phyloP scores from a whole-genome alignment of 2,113 vertebrate species.

The Crocuta crocuta region DNA sequence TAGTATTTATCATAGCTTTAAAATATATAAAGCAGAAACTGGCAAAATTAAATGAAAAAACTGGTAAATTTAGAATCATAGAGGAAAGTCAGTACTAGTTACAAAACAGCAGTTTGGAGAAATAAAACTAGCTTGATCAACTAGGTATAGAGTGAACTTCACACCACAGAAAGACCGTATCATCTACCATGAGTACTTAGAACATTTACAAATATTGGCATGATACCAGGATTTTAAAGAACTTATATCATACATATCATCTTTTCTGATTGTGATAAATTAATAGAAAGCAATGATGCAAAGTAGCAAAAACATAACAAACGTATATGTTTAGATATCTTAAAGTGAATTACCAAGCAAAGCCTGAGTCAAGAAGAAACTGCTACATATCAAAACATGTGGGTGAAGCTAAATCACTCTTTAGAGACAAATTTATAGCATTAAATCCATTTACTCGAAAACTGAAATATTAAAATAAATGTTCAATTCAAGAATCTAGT shows the following conservation, averaged over 20 bases:
- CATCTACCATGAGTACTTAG: neutral
- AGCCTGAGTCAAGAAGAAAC: conserved; percentile 26
- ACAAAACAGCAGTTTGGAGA: conserved; percentile 20
- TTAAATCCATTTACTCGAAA: conserved; percentile 21
- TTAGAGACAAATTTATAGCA: neutral
- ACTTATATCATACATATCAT: neutral
- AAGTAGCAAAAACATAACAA: neutral
- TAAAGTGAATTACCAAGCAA: conserved; percentile 35
- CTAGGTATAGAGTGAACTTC: neutral
- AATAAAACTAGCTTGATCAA: conserved; percentile 18
- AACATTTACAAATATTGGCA: conserved; percentile 30
- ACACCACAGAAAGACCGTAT: conserved; percentile 4
- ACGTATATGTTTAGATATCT: neutral
- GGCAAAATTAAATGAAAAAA: neutral
- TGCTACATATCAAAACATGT: conserved; percentile 11
- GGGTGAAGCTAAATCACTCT: neutral
- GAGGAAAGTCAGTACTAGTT: neutral
- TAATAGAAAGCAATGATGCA: conserved; percentile 9
- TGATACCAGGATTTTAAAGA: conserved; percentile 9
- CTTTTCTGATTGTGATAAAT: neutral
- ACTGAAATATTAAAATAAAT: conserved; percentile 11
- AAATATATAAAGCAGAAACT: conserved; percentile 35
- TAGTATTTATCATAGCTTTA: neutral
- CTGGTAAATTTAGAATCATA: neutral
- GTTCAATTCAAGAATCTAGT: neutral